A percentile compares a stretch with the other conserved stretches of the same genome.
Conservation (phyloP, 2,888 invertebrate genomes). For the Rhopalosiphum nymphaeae region DNA sequence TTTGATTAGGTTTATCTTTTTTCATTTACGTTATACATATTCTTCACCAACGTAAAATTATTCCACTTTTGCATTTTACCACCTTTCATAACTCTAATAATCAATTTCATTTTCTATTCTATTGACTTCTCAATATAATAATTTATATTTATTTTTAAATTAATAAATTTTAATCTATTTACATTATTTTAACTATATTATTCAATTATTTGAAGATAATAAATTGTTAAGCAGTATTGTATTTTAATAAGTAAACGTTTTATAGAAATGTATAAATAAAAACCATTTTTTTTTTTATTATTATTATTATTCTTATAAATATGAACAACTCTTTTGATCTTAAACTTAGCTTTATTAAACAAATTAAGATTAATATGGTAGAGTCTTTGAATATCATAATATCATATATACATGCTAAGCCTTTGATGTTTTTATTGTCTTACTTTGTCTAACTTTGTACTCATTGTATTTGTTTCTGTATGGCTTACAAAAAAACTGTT, state of each 20-base stretch:
- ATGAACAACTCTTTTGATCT: not conserved
- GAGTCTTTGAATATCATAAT: not conserved
- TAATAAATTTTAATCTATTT: too few species aligned
- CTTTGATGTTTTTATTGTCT: constrained; percentile 4
- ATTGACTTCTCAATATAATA: too few species aligned
- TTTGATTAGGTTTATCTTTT: too few species aligned
- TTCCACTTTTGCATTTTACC: too few species aligned
- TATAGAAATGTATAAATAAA: not conserved
- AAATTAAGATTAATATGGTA: not conserved
- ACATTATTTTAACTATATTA: not conserved
- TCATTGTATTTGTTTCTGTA: not conserved
- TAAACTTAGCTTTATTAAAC: not conserved
- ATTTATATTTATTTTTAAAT: too few species aligned
- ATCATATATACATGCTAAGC: not conserved
- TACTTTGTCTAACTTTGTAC: not conserved
- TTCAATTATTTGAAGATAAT: not conserved
- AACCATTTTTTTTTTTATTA: not conserved
- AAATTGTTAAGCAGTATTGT: not conserved
- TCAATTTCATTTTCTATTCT: too few species aligned
- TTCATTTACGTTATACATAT: too few species aligned
- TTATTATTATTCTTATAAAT: not conserved
- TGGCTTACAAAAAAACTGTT: not conserved
- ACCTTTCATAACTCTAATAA: too few species aligned
- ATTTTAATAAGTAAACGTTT: not conserved
- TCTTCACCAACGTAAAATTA: too few species aligned